Evolutionary conservation across 2,113 vertebrate species (phyloP), one percentile per base, ranked within the genome.

Genomic region (Dolichotis patagonum): DNA sequence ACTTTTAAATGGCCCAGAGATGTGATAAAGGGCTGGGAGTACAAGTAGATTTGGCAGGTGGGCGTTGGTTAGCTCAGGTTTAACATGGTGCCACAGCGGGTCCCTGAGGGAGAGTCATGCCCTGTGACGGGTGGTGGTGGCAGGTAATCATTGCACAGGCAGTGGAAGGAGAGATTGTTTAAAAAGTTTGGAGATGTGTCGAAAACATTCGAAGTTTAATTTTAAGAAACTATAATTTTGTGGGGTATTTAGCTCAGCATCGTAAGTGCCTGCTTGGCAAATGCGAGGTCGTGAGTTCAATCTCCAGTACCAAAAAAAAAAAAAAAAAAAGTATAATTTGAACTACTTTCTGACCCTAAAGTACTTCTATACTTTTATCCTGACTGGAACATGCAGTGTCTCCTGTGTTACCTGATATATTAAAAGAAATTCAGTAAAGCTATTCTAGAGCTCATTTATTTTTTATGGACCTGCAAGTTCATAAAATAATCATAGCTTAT

Each of bases 401-500:
- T 94, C n/a, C 35, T 49, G 7, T 84, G 91, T 96, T 49, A 96
- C 69, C 91, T 38, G 88, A 90, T 77, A 77, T 1, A 16, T 56
- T 75, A 43, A 6, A 54, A 78, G 92, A 90, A 83, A 84, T 90
- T 80, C 75, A 56, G 84, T 69, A 62, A 83, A 58, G 85, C 86
- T 88, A 17, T 91, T 84, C 63, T 77, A 73, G 89, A 41, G 49
- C 77, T 95, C 86, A 91, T 97, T 87, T 88, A 96, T 96, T 93
- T 97, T 97, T 97, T 43, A 97, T 91, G 32, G 43, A 14, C 46
- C 24, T 43, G 19, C 86, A 93, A 91, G 86, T 84, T 97, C 80
- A 97, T 95, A 52, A 97, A 97, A 95, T 92, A 96, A 83, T 90
- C 82, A 75, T 96, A 38, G 67, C 41, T 38, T 65, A n/a, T 95